Conservation (phyloP, 2,113 vertebrate species). For the Dicentrarchus labrax region DNA sequence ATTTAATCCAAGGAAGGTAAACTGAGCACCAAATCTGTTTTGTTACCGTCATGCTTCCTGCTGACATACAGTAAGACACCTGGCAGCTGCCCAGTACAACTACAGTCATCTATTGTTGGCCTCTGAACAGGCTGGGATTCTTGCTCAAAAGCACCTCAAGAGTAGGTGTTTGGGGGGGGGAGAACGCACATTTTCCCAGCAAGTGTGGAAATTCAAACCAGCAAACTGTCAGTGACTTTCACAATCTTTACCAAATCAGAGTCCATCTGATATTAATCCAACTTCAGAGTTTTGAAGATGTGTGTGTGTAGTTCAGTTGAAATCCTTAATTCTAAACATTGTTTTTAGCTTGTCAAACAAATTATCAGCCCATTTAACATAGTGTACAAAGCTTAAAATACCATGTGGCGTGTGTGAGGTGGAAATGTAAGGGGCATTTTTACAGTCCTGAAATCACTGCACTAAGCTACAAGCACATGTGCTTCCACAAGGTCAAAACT, state of each 20-base stretch:
- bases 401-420: too few species aligned
- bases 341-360: background rate
- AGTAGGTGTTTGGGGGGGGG: too few species aligned
- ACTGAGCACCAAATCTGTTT: background rate
- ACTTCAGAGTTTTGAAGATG: too few species aligned
- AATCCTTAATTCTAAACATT: too few species aligned
- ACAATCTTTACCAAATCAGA: too few species aligned
- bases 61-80: background rate
- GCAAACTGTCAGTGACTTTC: background rate
- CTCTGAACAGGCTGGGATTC: background rate
- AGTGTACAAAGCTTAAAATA: too few species aligned
- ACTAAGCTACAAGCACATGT: background rate
- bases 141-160: background rate
- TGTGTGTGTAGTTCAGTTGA: too few species aligned
- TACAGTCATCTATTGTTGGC: background rate
- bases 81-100: slow-evolving; percentile 7
- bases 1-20: background rate
- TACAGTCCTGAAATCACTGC: background rate
- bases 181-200: background rate
- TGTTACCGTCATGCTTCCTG: background rate
- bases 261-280: too few species aligned
- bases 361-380: background rate
- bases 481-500: background rate
- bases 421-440: background rate
- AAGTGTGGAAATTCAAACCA: background rate